Evolutionary conservation across 2,888 invertebrate species (phyloP), one percentile per base, ranked within the genome.

Genomic region (Latheticus oryzae): DNA sequence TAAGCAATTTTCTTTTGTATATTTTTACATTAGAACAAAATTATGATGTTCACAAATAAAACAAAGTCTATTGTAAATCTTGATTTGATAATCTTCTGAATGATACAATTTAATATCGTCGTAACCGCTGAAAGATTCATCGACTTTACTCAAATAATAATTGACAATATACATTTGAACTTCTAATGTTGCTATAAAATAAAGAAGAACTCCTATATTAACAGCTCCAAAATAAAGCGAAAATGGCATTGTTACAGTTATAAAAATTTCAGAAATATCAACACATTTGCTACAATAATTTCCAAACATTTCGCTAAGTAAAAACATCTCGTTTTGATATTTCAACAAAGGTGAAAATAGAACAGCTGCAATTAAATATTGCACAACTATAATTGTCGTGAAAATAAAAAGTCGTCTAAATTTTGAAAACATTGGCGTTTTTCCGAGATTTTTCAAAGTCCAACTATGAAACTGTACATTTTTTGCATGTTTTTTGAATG

Each of bases 361-460:
- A 4, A 12, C 8, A 3, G 12, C 33, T 33, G 33, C 11, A 2
- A 33, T 3, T 5, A 15, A 13, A 28, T 28, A 28, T 8, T 13
- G 12, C 2, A 37, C 16, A 3, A 37, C 37, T 7, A 19, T 7
- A 19, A 17, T 5, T 19, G 37, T 19, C 21, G 3, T 23, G 5
- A 40, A 23, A 24, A 23, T 1, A 7, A 12, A 40, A 24, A 40
- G 21, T 40, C 12, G 11, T 12, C 5, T 12, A 40, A 12, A 40
- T 4, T 1, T 26, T 5, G 26, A 4, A 1, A n/a, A n/a, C 8
- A 26, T 26, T 26, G 26, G 9, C 5, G 2, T 26, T n/a, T 7
- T 26, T n/a, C 26, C n/a, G 26, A 1, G 26, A 11, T 1, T 26
- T 1, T 26, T n/a, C 26, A 26, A 8, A 8, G 26, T 8, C 26